Percentiles rank a stretch among this genome's conserved stretches.
Conservation (phyloP, 2,888 invertebrate species). For the Lasioglossum calceatum region DNA sequence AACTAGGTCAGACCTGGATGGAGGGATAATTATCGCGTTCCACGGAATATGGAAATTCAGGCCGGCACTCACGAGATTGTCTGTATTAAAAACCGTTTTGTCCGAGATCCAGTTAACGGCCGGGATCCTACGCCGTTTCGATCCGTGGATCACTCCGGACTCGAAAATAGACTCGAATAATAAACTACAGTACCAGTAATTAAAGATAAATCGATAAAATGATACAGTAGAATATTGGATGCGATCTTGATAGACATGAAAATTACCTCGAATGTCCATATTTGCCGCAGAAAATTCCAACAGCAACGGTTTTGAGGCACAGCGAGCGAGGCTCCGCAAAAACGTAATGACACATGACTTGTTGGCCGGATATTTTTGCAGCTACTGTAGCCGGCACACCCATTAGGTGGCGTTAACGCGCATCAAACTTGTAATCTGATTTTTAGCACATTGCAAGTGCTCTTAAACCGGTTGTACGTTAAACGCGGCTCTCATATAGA, state of each 20-base stretch:
- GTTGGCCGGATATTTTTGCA: not conserved
- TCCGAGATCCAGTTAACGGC: not conserved
- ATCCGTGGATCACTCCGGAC: not conserved
- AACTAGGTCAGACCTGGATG: slow-evolving; percentile 38
- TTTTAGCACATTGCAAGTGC: not conserved
- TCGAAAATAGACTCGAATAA: not conserved
- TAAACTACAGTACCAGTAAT: no score
- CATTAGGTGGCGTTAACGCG: slow-evolving; percentile 2
- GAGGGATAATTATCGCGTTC: slow-evolving; percentile 42
- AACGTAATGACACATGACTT: not conserved
- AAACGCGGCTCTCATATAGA: not conserved
- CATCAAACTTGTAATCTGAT: slow-evolving; percentile 1
- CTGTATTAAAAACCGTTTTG: slow-evolving; percentile 9
- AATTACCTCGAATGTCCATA: no score
- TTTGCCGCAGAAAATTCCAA: no score
- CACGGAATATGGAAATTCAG: slow-evolving; percentile 31
- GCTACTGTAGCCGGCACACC: not conserved
- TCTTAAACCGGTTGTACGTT: not conserved
- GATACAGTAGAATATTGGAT: no score
- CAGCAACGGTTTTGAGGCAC: no score
- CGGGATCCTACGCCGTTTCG: not conserved
- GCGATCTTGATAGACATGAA: no score
- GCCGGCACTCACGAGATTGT: not conserved
- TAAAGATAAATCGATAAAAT: no score
- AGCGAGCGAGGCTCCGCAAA: not conserved